Evolutionary conservation across 53 echinoderm and acorn worm species (phyloP), one percentile per base, ranked within the genome.

Genomic region (Arbacia lixula): DNA sequence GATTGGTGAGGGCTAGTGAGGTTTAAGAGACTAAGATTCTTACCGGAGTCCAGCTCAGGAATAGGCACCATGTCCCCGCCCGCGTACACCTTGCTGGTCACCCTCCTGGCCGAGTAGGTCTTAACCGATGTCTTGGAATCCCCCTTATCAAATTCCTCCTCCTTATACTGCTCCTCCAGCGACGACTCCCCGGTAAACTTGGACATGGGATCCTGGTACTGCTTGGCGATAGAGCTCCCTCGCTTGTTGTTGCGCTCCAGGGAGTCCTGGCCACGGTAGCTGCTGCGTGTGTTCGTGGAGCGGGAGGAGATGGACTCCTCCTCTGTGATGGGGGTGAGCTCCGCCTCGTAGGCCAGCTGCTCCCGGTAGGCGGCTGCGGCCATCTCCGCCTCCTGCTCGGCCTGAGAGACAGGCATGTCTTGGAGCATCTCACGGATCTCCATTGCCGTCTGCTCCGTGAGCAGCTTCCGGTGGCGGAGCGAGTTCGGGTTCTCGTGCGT

Each of bases 361-460:
- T 81, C 64, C 19, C 82, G 82, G 64, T 81, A 81, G 41, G 82
- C 82, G 1, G 82, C 82, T 4, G 82, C 82, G 0, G 82, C 82
- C 40, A 81, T 31, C 4, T 81, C 82, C 29, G 46, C 17, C 49
- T 81, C 64, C 63, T 49, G 64, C 49, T 81, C 64, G 14, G 32
- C 6, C 3, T 74, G 5, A 10, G 82, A 63, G 1, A 27, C 1
- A 20, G 82, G 82, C 82, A 81, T 81, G 50, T 81, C 82, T 17
- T 81, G 82, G 1, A 81, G 82, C 82, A 81, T 81, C 32, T 81
- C 82, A 2, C 82, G 82, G 34, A 81, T 81, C 50, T 81, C 82
- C 5, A 64, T 64, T 0, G 82, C 82, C 0, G 82, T 63, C 64
- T 81, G 82, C 35, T 81, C 82, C 32, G 62, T 81, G 6, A 81